Evolutionary conservation across 2,113 vertebrate genomes (phyloP).

Genomic region (Ellobius talpinus): DNA sequence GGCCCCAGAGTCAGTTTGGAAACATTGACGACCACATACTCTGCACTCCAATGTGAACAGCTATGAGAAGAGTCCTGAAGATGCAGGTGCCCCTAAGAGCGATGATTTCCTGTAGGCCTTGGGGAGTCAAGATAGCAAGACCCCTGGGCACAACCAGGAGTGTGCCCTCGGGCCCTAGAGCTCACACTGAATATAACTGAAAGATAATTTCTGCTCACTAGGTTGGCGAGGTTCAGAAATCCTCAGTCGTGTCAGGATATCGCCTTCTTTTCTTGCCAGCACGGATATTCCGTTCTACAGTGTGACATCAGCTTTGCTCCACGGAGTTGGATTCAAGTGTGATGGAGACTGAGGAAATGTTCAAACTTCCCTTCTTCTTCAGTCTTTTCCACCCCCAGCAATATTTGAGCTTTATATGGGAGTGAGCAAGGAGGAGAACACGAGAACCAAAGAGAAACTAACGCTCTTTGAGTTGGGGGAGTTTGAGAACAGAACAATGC

Average conservation of each 20-base stretch:
- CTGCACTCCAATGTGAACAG: not conserved
- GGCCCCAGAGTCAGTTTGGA: too few species aligned
- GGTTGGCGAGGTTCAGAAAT: not conserved
- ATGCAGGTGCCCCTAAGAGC: not conserved
- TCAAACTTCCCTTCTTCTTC: not conserved
- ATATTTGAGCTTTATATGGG: not conserved
- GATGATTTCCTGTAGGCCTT: not conserved
- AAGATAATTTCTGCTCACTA: not conserved
- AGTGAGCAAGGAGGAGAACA: not conserved
- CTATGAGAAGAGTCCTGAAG: not conserved
- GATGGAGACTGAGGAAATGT: not conserved
- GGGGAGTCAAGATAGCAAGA: not conserved
- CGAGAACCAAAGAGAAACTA: not conserved
- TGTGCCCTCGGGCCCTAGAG: too few species aligned
- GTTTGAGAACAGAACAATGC: not conserved
- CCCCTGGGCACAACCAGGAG: not conserved
- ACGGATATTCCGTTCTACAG: not conserved
- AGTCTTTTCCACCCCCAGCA: not conserved
- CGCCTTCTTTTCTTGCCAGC: not conserved
- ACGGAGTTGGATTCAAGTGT: not conserved
- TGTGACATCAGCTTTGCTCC: not conserved
- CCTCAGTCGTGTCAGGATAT: not conserved
- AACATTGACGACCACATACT: not conserved
- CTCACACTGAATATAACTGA: not conserved
- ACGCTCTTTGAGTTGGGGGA: not conserved